These are phyloP conservation scores for Drosophila nebulosa DNA, from an alignment of 1,140 invertebrate genomes.

Conservation along the genomic window DNA sequence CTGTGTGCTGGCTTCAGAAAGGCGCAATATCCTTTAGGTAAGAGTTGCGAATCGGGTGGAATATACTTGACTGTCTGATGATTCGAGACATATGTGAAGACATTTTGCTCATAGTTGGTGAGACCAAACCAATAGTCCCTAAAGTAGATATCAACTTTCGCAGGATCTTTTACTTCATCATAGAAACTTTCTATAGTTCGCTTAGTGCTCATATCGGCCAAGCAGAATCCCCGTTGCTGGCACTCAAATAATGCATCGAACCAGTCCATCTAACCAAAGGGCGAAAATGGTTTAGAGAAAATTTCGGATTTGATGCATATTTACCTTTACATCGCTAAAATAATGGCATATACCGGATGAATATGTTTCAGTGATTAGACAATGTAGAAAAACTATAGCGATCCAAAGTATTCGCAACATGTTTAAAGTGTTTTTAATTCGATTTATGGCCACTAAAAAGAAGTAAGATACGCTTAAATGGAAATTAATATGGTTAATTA, in stretches of 20 bases:
- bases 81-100: slow-evolving; percentile 13
- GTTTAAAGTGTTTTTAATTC: neutral
- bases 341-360: slow-evolving; percentile 24
- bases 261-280: slow-evolving; percentile 13
- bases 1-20: neutral
- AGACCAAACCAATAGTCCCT: slow-evolving; percentile 28
- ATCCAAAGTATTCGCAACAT: neutral
- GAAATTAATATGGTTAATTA: no score
- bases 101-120: slow-evolving; percentile 6
- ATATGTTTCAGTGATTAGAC: neutral
- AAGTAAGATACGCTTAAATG: no score
- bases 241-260: slow-evolving; percentile 21
- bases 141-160: neutral
- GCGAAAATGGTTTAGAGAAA: no score
- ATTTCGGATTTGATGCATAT: no score
- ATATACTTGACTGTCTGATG: neutral
- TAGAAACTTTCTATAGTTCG: neutral
- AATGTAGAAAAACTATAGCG: neutral
- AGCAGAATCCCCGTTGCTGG: slow-evolving; percentile 11
- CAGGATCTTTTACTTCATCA: neutral
- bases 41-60: no score
- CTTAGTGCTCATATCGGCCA: slow-evolving; percentile 16
- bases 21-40: neutral
- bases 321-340: slow-evolving; percentile 14
- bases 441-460: no score